These are phyloP conservation scores for Paramormyrops kingsleyae DNA, from an alignment of 2,113 vertebrate species.

Conservation along the genomic window DNA sequence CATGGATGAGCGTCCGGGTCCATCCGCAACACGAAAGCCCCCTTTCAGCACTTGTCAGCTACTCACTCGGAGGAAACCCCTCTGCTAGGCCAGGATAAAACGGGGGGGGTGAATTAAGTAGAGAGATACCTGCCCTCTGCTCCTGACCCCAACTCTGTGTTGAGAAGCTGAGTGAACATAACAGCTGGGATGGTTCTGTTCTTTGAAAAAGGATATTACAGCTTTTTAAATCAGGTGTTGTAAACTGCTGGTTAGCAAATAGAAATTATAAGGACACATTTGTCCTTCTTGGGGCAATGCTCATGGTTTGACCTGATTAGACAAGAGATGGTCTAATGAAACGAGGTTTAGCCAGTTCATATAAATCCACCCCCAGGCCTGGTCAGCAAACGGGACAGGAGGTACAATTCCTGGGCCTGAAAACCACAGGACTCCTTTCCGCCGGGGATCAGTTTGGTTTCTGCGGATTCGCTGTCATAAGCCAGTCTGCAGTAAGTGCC, in stretches of 20 bases:
- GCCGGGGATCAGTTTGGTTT: not conserved
- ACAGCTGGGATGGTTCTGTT: not conserved
- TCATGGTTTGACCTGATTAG: not conserved
- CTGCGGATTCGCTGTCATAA: constrained; percentile 10
- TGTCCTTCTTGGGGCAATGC: not conserved
- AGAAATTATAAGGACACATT: not conserved
- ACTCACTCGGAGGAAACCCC: not conserved
- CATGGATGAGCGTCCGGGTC: not conserved
- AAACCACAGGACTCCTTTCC: not conserved
- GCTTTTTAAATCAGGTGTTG: not conserved
- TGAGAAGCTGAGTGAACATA: not conserved
- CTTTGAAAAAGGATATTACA: not conserved
- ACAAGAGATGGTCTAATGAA: not conserved
- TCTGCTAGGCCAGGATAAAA: not conserved
- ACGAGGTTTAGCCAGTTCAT: not conserved
- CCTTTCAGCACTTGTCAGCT: constrained; percentile 5
- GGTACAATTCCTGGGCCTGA: not conserved
- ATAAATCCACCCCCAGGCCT: not conserved
- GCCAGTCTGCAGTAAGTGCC: constrained; percentile 30
- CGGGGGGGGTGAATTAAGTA: not conserved
- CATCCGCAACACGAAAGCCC: not conserved
- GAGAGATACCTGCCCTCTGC: not conserved
- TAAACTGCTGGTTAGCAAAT: not conserved
- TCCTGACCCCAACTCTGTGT: not conserved
- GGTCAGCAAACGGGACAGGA: not conserved